These are phyloP conservation scores for Phaonia tiefii DNA, from an alignment of 2,888 invertebrate genomes.

Conservation along the genomic window DNA sequence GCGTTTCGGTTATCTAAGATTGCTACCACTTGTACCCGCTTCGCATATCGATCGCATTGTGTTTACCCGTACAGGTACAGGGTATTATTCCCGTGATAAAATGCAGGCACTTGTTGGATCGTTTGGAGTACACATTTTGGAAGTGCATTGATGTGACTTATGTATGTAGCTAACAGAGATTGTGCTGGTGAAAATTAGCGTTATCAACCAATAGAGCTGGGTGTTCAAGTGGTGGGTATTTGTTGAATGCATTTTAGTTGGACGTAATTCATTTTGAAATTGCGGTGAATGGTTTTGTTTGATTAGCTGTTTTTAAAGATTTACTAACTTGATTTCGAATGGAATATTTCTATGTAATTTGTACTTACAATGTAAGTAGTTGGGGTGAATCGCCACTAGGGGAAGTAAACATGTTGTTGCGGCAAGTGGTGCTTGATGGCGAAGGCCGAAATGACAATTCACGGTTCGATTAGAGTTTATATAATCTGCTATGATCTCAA, in stretches of 20 bases:
- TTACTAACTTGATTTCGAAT: no score
- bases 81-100: slow-evolving; percentile 57
- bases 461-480: no score
- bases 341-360: no score
- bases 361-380: no score
- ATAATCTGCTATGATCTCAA: no score
- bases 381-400: no score
- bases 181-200: not conserved
- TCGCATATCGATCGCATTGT: slow-evolving; percentile 29
- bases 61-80: slow-evolving; percentile 23
- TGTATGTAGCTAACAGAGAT: not conserved
- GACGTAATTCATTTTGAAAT: slow-evolving; percentile 9
- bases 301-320: not conserved
- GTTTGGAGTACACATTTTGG: slow-evolving; percentile 5
- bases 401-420: no score
- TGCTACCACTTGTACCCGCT: slow-evolving; percentile 55
- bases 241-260: not conserved
- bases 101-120: slow-evolving; percentile 45
- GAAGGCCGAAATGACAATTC: no score
- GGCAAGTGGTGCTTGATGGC: no score
- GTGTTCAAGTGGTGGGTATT: not conserved
- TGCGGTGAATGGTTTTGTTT: not conserved
- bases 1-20: slow-evolving; percentile 63
- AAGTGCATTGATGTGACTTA: slow-evolving; percentile 22
- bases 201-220: not conserved